Evolutionary conservation across 2,797 vertebrate species (phyloP).

Genomic region (Trachurus trachurus): DNA sequence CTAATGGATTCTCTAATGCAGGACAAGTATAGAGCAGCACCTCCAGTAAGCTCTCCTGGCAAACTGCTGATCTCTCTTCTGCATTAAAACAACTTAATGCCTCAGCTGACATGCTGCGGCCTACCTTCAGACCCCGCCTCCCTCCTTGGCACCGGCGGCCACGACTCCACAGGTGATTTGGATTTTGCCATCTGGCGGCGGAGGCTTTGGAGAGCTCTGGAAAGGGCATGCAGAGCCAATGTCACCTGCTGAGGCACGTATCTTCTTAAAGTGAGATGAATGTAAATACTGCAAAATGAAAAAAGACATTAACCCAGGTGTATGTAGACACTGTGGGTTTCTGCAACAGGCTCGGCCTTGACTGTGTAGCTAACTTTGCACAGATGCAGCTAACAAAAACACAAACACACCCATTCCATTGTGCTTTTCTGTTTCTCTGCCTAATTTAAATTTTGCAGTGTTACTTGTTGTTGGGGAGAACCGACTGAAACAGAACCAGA

Average conservation of each 20-base stretch:
- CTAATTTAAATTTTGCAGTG: neutral
- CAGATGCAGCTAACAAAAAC: too few relatives aligned
- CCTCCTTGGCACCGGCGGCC: conserved; percentile 13
- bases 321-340: too few relatives aligned
- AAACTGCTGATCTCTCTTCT: conserved; percentile 24
- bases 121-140: conserved; percentile 21
- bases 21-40: conserved; percentile 8
- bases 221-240: conserved; percentile 19
- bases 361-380: neutral
- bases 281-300: neutral
- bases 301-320: neutral
- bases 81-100: conserved; percentile 58
- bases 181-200: conserved; percentile 49
- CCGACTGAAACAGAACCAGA: neutral
- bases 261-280: neutral
- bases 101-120: conserved; percentile 31
- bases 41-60: conserved; percentile 32
- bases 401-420: too few relatives aligned
- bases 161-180: conserved; percentile 44
- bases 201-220: conserved; percentile 24
- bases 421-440: neutral
- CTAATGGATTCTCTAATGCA: neutral
- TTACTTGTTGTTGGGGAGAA: neutral
- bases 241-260: conserved; percentile 13
- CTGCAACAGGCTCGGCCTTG: neutral